Percentiles rank a stretch among this genome's conserved stretches.
These are phyloP conservation scores for Perccottus glenii DNA, from an alignment of 2,113 vertebrate genomes.

Conservation along the genomic window DNA sequence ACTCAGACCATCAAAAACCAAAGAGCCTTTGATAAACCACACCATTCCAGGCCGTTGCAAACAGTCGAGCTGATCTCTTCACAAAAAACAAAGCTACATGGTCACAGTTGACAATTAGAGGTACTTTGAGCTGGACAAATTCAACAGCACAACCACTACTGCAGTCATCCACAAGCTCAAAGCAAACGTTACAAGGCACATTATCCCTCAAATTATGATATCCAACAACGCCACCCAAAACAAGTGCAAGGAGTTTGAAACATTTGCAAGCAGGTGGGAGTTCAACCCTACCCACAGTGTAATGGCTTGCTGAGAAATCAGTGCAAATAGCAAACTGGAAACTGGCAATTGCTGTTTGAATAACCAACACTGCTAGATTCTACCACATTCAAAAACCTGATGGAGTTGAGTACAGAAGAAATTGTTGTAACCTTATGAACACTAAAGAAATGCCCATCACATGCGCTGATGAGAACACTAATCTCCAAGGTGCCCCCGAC, in stretches of 20 bases:
- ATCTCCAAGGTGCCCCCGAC: background rate
- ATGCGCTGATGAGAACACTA: background rate
- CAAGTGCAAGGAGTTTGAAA: background rate
- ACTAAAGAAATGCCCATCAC: background rate
- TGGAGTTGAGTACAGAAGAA: background rate
- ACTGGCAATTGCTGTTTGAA: background rate
- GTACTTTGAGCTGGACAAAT: conserved; percentile 8
- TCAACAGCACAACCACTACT: background rate
- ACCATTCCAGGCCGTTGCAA: conserved; percentile 6
- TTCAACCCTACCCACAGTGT: background rate
- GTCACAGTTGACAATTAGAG: conserved; percentile 17
- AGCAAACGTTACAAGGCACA: conserved; percentile 9
- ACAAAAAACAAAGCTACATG: conserved; percentile 9
- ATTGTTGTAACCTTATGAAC: background rate
- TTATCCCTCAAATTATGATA: background rate
- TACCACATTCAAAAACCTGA: background rate
- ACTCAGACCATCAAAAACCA: conserved; percentile 11
- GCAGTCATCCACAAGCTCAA: conserved; percentile 19
- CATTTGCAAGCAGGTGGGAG: background rate
- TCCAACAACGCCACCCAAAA: background rate
- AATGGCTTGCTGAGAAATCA: background rate
- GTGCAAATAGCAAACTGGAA: background rate
- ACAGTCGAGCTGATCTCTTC: conserved; percentile 8
- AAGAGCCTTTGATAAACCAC: conserved; percentile 22
- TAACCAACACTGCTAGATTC: background rate